Conservation (phyloP, 2,113 vertebrate species). For the Apteryx owenii region DNA sequence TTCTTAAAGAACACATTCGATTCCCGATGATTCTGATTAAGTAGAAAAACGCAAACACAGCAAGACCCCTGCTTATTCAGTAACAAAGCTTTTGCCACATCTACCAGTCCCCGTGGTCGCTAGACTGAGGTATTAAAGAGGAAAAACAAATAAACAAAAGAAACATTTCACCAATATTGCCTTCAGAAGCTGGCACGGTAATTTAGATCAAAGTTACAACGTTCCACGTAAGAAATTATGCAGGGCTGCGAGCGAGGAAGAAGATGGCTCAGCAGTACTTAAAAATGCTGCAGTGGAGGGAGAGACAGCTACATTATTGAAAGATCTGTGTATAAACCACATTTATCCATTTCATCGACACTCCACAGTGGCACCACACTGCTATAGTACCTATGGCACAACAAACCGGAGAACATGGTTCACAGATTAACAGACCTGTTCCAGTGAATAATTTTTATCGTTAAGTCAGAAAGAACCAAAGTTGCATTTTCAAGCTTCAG, state of each 20-base stretch:
- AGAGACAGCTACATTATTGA: neutral
- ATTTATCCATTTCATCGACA: neutral
- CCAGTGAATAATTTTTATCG: neutral
- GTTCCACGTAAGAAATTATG: neutral
- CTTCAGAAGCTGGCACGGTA: neutral
- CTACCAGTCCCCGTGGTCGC: rapidly evolving
- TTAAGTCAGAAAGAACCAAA: neutral
- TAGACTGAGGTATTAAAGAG: neutral
- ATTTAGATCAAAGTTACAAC: neutral
- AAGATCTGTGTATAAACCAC: neutral
- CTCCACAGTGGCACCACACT: neutral
- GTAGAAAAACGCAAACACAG: neutral
- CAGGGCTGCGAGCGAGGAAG: rapidly evolving
- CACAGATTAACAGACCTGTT: neutral
- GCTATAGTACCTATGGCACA: neutral
- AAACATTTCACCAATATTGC: neutral
- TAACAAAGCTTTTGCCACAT: neutral
- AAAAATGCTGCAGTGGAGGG: neutral
- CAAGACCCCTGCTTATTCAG: neutral
- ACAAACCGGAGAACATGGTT: neutral
- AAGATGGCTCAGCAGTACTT: neutral
- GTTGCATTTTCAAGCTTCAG: neutral
- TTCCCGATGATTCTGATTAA: neutral
- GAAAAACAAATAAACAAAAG: neutral
- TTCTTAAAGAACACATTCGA: neutral